Base-by-base conservation (phyloP, 2,113 vertebrate genomes). In the Jacana jacana region DNA sequence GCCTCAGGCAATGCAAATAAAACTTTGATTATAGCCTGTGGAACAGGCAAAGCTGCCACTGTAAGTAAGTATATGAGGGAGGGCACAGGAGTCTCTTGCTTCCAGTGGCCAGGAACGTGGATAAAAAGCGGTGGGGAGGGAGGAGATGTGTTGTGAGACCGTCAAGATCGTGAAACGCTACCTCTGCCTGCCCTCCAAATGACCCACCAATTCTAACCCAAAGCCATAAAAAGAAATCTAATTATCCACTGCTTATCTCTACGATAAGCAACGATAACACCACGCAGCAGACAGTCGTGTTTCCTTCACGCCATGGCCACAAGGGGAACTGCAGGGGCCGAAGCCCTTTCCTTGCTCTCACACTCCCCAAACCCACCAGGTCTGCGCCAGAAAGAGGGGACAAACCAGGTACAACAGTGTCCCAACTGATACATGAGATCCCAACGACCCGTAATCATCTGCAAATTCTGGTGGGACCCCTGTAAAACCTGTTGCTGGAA, bases 291-390 rank as follows among this genome's bases (percentile, higher is more conserved):
- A 25, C 22, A 3, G 31, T 35, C n/a, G 13, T 1, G 0, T 48
- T 65, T 28, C 44, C 5, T 46, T 51, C 2, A 0, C 42, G 14
- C 52, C 18, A 5, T 0, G 3, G 63, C 54, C 55, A n/a, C 0
- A 20, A 63, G 22, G 11, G 64, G 44, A 48, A 25, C 2, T 25
- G 44, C 22, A 7, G n/a, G n/a, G 11, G 61, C 54, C 27, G 54
- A 48, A 63, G 80, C 14, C 37, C 35, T 5, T n/a, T 33, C 33
- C 31, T 49, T 37, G 31, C 73, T 54, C 30, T 23, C 18, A n/a
- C 16, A 31, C 40, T 39, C 23, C 65, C 30, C 86, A n/a, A 68
- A 55, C 11, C n/a, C 39, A 20, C 42, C 1, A 0, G 1, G 19
- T 10, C 49, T 5, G 17, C 17, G 5, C 1, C 1, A 28, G 23